Evolutionary conservation across 2,888 invertebrate species (phyloP).

Genomic region (Luffia ferchaultella): DNA sequence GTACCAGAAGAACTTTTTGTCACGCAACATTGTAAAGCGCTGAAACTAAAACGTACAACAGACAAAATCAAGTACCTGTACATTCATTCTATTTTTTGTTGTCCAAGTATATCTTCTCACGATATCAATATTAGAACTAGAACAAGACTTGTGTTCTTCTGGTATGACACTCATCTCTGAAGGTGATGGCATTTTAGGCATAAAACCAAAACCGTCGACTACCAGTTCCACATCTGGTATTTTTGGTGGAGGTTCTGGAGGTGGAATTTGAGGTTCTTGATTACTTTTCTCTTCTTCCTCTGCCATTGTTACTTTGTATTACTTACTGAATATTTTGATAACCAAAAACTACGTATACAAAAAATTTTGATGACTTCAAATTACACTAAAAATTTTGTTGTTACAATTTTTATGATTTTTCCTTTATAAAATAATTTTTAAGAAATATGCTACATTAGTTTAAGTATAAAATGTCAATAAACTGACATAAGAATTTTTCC

Average conservation of each 20-base stretch:
- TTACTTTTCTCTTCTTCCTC: conserved; percentile 23
- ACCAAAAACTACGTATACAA: too few species aligned
- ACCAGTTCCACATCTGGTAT: conserved; percentile 44
- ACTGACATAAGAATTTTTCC: too few species aligned
- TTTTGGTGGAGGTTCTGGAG: conserved; percentile 26
- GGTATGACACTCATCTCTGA: conserved; percentile 4
- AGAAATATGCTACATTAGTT: too few species aligned
- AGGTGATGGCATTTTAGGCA: conserved; percentile 27
- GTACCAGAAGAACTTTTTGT: too few species aligned
- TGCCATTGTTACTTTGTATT: conserved; percentile 32
- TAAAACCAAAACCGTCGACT: conserved; percentile 59
- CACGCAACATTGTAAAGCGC: too few species aligned
- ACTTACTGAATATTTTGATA: too few species aligned
- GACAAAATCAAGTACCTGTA: conserved; percentile 51
- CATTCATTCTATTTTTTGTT: conserved; percentile 71
- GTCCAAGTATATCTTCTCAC: conserved; percentile 72
- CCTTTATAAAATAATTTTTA: too few species aligned
- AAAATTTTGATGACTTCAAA: too few species aligned
- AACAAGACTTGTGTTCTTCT: conserved; percentile 31
- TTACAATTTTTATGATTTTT: too few species aligned
- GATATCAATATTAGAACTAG: conserved; percentile 46
- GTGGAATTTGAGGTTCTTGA: conserved; percentile 12
- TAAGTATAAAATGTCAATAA: too few species aligned
- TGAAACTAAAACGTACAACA: too few species aligned
- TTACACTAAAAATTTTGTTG: too few species aligned